Conservation (phyloP, 2,888 invertebrate species). For the Euzophera pinguis region DNA sequence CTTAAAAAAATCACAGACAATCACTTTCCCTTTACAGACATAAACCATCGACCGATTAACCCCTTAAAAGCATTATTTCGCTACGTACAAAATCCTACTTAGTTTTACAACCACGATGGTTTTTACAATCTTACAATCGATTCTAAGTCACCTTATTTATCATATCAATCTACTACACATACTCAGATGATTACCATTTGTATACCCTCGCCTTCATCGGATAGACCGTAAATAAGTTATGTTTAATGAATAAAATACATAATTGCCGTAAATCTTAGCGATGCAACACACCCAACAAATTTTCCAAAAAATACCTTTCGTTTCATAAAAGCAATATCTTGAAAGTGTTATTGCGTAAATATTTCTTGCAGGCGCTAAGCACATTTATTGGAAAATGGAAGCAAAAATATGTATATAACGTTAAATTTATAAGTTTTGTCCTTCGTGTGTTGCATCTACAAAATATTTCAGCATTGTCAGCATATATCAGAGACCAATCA, state of each 20-base stretch:
- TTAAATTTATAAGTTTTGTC: neutral
- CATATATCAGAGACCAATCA: conserved; percentile 15
- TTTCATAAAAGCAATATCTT: neutral
- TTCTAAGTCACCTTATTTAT: conserved; percentile 41
- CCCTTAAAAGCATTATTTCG: conserved; percentile 66
- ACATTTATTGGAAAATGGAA: too few relatives aligned
- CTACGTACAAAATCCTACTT: conserved; percentile 78
- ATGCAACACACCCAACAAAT: conserved; percentile 1
- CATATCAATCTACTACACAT: conserved; percentile 42
- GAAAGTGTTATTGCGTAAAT: neutral
- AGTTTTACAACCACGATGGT: conserved; percentile 80
- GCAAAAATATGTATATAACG: too few relatives aligned
- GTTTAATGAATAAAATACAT: conserved; percentile 13
- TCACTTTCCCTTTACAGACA: conserved; percentile 79
- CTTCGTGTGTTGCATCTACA: neutral
- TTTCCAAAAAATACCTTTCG: neutral
- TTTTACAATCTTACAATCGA: conserved; percentile 57
- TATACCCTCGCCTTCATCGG: conserved; percentile 46
- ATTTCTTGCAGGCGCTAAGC: neutral
- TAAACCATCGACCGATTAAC: conserved; percentile 71
- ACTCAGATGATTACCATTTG: conserved; percentile 48
- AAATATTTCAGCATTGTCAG: conserved; percentile 6
- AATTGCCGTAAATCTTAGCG: neutral
- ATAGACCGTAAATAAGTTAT: conserved; percentile 33
- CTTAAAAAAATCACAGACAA: conserved; percentile 82